phyloP scores from a whole-genome alignment of 2,888 invertebrate genomes.

The Campoletis raptor region DNA sequence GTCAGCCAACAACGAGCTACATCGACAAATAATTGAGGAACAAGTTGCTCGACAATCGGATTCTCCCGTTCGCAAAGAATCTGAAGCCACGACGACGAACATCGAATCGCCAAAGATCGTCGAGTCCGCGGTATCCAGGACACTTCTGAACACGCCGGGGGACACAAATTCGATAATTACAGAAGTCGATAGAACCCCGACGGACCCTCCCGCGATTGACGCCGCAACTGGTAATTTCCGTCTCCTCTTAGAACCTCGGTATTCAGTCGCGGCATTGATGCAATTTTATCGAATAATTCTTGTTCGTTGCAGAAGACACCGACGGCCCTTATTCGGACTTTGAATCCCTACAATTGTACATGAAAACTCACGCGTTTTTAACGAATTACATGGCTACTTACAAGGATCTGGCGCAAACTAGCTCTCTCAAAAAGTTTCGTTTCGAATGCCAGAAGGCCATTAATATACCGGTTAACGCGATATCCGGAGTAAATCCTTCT shows the following conservation, averaged over 20 bases:
- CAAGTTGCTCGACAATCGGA: slow-evolving; percentile 6
- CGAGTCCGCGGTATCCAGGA: background rate
- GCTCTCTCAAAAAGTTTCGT: slow-evolving; percentile 90
- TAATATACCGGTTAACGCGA: slow-evolving; percentile 94
- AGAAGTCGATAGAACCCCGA: slow-evolving; percentile 5
- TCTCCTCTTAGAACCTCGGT: background rate
- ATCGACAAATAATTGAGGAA: slow-evolving; percentile 41
- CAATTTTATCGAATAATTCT: background rate
- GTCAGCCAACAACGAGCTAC: slow-evolving; percentile 1
- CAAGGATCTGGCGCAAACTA: slow-evolving; percentile 87
- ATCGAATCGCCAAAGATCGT: background rate
- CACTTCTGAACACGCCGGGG: background rate
- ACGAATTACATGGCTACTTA: slow-evolving; percentile 87
- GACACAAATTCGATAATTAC: slow-evolving; percentile 15
- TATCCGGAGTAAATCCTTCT: slow-evolving; percentile 90
- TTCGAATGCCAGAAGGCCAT: slow-evolving; percentile 95
- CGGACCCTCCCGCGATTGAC: slow-evolving; percentile 51
- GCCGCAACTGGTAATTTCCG: slow-evolving; percentile 17
- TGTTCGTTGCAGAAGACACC: slow-evolving; percentile 58
- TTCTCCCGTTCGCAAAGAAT: background rate
- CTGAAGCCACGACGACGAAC: background rate
- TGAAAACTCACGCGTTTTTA: slow-evolving; percentile 87
- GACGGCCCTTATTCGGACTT: slow-evolving; percentile 78
- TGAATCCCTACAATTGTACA: slow-evolving; percentile 86
- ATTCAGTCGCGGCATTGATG: background rate